phyloP scores from a whole-genome alignment of 2,888 invertebrate genomes.

The Drosophila kanekoi region DNA sequence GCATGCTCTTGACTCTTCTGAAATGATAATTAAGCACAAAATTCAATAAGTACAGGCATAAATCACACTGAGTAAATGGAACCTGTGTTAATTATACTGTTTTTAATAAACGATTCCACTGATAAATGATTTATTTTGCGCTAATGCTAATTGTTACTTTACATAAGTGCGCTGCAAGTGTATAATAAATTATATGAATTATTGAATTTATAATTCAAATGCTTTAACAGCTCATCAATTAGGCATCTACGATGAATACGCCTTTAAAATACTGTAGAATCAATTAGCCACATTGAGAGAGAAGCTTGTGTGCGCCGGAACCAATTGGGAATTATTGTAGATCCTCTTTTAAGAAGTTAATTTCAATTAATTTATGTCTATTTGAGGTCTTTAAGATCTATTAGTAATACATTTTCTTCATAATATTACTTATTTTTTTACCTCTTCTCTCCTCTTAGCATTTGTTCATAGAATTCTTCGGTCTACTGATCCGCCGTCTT shows the following conservation, averaged over 20 bases:
- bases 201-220: constrained; percentile 4
- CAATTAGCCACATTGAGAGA: neutral
- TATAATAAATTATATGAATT: constrained; percentile 15
- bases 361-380: too few relatives aligned
- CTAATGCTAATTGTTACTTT: constrained; percentile 41
- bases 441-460: too few relatives aligned
- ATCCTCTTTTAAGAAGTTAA: too few relatives aligned
- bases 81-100: constrained; percentile 9
- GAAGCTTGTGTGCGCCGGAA: neutral
- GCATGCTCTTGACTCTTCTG: constrained; percentile 2
- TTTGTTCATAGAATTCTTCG: too few relatives aligned
- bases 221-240: constrained; percentile 5
- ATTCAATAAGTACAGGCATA: constrained; percentile 17
- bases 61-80: constrained; percentile 17
- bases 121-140: constrained; percentile 35
- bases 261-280: neutral
- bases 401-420: too few relatives aligned
- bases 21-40: constrained; percentile 10
- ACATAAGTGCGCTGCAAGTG: constrained; percentile 19
- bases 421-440: too few relatives aligned
- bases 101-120: constrained; percentile 38
- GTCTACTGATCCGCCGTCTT: too few relatives aligned
- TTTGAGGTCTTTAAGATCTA: too few relatives aligned
- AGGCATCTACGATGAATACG: neutral
- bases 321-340: neutral